These are phyloP conservation scores for Dryas iulia DNA, from an alignment of 1,140 invertebrate genomes.

Conservation along the genomic window DNA sequence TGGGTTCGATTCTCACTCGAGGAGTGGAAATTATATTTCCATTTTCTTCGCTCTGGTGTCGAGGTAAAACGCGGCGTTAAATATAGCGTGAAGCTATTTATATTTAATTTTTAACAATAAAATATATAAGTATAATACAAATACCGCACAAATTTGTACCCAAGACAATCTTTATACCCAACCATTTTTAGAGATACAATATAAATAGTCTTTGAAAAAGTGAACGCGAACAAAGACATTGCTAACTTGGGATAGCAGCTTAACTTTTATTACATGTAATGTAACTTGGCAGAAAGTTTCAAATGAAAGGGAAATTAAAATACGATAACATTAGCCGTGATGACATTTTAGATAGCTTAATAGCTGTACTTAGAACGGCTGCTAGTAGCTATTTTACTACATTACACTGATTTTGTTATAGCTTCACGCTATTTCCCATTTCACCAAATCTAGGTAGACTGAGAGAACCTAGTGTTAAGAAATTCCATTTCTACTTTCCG, in stretches of 20 bases:
- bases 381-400: no score
- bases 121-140: background rate
- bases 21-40: no score
- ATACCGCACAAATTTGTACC: background rate
- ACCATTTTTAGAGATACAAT: background rate
- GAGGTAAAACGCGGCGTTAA: no score
- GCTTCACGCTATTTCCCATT: no score
- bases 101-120: background rate
- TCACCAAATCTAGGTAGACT: no score
- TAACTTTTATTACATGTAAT: constrained; percentile 4
- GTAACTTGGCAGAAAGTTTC: background rate
- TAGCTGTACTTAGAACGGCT: background rate
- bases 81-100: no score
- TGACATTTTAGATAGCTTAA: background rate
- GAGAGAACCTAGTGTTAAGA: no score
- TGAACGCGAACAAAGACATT: background rate
- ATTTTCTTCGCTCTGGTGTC: no score
- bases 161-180: background rate
- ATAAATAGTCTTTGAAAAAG: background rate
- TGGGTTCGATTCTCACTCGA: no score
- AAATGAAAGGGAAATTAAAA: constrained; percentile 5
- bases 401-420: no score
- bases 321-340: background rate
- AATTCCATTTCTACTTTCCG: no score
- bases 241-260: background rate